These are phyloP conservation scores for Cheirogaleus major DNA, from an alignment of 2,797 vertebrate genomes.

Conservation along the genomic window DNA sequence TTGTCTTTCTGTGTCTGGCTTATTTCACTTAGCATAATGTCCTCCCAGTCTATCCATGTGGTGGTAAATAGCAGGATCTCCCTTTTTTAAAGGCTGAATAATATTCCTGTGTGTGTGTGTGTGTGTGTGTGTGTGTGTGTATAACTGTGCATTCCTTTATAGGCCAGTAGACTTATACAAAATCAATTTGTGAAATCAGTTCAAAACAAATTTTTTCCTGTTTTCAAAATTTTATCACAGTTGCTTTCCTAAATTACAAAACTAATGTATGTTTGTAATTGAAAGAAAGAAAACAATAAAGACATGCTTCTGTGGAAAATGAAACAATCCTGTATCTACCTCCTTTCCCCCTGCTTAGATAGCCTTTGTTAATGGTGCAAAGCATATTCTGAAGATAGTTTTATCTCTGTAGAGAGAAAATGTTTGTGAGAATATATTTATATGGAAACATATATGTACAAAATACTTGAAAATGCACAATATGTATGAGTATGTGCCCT, in stretches of 20 bases:
- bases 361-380: neutral
- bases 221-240: neutral
- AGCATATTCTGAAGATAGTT: neutral
- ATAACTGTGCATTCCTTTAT: neutral
- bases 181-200: neutral
- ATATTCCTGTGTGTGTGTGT: neutral
- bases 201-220: neutral
- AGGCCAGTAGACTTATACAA: neutral
- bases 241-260: neutral
- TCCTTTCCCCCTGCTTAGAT: neutral
- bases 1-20: neutral
- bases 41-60: neutral
- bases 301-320: neutral
- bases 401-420: neutral
- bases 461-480: neutral
- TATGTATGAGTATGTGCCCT: neutral
- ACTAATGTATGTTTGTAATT: neutral
- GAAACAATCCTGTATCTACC: neutral
- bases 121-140: neutral
- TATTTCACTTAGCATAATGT: neutral
- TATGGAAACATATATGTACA: neutral
- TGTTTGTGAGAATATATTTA: neutral
- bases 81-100: neutral
- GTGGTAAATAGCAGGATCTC: neutral
- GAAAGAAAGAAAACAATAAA: neutral